These are phyloP conservation scores for Thalassophryne amazonica DNA, from an alignment of 2,797 vertebrate species.

Conservation along the genomic window DNA sequence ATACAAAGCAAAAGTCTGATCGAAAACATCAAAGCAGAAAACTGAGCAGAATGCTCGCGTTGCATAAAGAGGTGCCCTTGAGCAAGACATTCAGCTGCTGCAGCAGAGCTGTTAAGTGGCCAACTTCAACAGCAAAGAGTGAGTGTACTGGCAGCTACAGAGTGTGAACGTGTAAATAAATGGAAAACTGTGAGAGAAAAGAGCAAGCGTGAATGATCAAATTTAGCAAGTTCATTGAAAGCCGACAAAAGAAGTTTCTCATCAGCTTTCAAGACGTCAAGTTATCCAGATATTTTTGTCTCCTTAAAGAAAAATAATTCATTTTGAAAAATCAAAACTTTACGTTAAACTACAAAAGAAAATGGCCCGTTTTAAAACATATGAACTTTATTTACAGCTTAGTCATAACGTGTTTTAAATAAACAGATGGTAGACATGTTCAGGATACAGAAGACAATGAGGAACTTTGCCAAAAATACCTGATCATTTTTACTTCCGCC, in stretches of 20 bases:
- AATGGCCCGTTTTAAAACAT: too few species aligned
- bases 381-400: too few species aligned
- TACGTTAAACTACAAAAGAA: too few species aligned
- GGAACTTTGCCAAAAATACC: too few species aligned
- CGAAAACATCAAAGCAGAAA: not conserved
- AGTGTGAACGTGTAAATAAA: not conserved
- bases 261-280: not conserved
- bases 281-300: too few species aligned
- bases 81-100: slow-evolving; percentile 14
- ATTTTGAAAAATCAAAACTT: too few species aligned
- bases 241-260: not conserved
- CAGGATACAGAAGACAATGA: too few species aligned
- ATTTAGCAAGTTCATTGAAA: not conserved
- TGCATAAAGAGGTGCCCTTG: slow-evolving; percentile 79
- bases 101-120: slow-evolving; percentile 1
- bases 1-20: not conserved
- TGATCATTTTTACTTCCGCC: too few species aligned
- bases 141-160: slow-evolving; percentile 8
- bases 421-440: too few species aligned
- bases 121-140: not conserved
- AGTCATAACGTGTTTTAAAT: too few species aligned
- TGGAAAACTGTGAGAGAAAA: slow-evolving; percentile 4
- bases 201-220: slow-evolving; percentile 76
- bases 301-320: too few species aligned
- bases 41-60: not conserved